Conservation (phyloP, 2,888 invertebrate species). For the Campopleginae sp. region DNA sequence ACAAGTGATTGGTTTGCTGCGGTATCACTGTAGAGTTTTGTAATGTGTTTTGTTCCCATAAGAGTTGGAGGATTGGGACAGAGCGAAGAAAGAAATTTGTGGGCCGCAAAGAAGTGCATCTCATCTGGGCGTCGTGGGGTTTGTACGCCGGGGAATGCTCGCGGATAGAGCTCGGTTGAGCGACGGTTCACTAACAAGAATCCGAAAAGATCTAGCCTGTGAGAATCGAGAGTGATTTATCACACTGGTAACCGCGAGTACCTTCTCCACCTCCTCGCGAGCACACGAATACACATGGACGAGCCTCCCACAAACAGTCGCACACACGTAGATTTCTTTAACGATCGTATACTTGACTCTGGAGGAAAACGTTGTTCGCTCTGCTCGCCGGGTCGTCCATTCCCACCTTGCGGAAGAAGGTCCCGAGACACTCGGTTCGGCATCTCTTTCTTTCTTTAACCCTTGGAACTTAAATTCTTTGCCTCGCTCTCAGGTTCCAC, state of each 20-base stretch:
- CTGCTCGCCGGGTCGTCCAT: constrained; percentile 65
- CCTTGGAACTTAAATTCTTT: constrained; percentile 64
- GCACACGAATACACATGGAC: constrained; percentile 20
- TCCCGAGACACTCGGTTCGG: constrained; percentile 63
- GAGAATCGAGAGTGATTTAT: constrained; percentile 82
- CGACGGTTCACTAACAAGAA: constrained; percentile 82
- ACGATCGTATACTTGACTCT: constrained; percentile 63
- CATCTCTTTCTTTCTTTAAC: constrained; percentile 66
- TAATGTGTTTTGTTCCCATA: constrained; percentile 81
- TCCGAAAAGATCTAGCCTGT: constrained; percentile 79
- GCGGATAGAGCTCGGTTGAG: constrained; percentile 71
- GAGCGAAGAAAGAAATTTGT: constrained; percentile 33
- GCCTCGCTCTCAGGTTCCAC: constrained; percentile 69
- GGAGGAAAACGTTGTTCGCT: constrained; percentile 64
- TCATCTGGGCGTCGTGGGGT: constrained; percentile 69
- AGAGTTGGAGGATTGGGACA: constrained; percentile 2
- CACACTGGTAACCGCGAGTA: constrained; percentile 76
- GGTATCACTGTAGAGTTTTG: constrained; percentile 80
- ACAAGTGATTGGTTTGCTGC: constrained; percentile 80
- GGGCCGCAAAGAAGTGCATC: constrained; percentile 78
- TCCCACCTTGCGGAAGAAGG: constrained; percentile 58
- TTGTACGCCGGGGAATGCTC: constrained; percentile 57
- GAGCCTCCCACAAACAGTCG: constrained; percentile 12
- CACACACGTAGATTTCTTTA: constrained; percentile 40
- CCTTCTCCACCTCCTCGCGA: constrained; percentile 56